Conservation (phyloP, 2,113 vertebrate species). For the Odocoileus virginianus region DNA sequence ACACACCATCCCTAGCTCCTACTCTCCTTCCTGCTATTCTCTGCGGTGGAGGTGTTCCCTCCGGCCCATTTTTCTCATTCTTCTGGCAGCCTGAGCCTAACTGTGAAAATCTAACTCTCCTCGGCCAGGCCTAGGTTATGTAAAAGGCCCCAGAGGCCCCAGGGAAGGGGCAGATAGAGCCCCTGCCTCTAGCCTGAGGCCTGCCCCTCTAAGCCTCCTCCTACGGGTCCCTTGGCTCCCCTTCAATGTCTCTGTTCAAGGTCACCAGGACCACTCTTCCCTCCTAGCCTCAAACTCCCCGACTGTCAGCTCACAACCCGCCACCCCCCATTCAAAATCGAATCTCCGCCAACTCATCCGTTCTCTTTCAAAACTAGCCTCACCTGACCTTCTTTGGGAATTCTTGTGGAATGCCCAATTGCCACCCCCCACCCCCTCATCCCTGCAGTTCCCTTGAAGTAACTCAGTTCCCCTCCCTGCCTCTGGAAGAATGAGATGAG, state of each 20-base stretch:
- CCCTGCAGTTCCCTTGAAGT: too few species aligned
- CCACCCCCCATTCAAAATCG: neutral
- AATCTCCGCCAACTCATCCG: neutral
- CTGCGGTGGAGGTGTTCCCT: constrained; percentile 1
- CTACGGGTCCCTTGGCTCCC: neutral
- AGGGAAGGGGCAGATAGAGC: neutral
- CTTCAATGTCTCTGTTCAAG: neutral
- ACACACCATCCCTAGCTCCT: neutral
- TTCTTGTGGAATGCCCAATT: rapidly evolving
- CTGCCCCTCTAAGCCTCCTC: neutral
- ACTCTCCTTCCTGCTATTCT: neutral
- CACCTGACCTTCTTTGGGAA: neutral
- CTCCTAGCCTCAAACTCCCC: neutral
- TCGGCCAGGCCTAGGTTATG: neutral
- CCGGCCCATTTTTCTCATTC: constrained; percentile 21
- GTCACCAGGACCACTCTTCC: neutral
- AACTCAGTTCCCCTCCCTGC: neutral
- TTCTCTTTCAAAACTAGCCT: neutral
- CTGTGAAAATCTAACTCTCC: constrained; percentile 1
- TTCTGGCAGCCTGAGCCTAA: neutral
- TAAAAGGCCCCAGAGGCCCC: neutral
- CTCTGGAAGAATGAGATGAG: neutral
- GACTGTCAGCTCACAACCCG: too few species aligned
- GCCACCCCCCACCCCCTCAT: neutral
- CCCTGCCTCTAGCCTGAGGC: neutral